phyloP scores from a whole-genome alignment of 2,113 vertebrate species.

The Eclectus roratus region DNA sequence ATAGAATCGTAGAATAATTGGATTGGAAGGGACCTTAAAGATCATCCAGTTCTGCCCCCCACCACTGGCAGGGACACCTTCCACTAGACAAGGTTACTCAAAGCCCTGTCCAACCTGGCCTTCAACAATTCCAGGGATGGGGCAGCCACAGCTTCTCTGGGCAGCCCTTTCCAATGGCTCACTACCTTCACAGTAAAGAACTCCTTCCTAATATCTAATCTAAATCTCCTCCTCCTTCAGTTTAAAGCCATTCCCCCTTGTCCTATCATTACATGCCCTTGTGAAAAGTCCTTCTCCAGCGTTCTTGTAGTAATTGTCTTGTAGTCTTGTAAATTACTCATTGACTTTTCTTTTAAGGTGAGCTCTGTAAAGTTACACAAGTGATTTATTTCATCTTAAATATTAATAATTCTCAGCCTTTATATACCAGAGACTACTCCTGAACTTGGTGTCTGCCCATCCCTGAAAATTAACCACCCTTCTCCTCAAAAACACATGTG shows the following conservation, averaged over 20 bases:
- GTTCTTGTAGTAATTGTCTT: not conserved
- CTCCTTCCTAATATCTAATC: not conserved
- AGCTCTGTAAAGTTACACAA: not conserved
- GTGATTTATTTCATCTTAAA: not conserved
- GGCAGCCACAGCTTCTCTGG: not conserved
- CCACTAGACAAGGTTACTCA: not conserved
- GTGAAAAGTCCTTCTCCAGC: not conserved
- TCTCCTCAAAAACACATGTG: fast-evolving
- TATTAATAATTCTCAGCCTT: not conserved
- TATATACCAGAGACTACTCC: not conserved
- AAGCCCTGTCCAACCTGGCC: not conserved
- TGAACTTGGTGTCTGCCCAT: not conserved
- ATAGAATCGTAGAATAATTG: not conserved
- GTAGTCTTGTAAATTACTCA: not conserved
- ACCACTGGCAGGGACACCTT: not conserved
- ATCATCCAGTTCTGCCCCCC: not conserved
- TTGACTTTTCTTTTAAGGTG: not conserved
- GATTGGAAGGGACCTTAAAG: not conserved
- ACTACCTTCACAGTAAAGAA: not conserved
- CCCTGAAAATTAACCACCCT: not conserved
- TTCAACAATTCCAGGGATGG: not conserved
- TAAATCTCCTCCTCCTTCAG: not conserved
- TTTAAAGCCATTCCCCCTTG: not conserved
- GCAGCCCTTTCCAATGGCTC: not conserved
- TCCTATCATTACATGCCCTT: not conserved